Evolutionary conservation across 2,113 vertebrate species (phyloP).

Genomic region (Tor tambroides): DNA sequence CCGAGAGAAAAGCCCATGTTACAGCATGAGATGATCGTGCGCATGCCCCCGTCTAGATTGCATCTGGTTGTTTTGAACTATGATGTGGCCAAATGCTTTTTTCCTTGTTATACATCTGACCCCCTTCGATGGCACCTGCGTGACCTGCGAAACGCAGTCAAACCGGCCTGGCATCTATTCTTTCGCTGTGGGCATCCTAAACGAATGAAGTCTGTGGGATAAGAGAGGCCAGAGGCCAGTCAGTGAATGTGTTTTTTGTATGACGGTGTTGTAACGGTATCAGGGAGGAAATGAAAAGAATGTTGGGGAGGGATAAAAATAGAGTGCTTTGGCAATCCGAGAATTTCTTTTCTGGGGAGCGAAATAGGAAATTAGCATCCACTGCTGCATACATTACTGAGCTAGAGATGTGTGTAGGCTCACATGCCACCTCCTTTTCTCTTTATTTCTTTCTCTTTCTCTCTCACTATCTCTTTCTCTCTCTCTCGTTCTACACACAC

Average conservation of each 20-base stretch:
- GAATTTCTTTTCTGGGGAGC: conserved; percentile 72
- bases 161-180: not conserved
- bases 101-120: conserved; percentile 15
- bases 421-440: conserved; percentile 60
- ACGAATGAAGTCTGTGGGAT: conserved; percentile 28
- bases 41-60: not conserved
- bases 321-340: conserved; percentile 68
- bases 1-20: conserved; percentile 2
- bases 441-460: conserved; percentile 66
- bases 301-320: conserved; percentile 71
- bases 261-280: conserved; percentile 27
- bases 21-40: not conserved
- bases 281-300: conserved; percentile 67
- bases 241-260: conserved; percentile 20
- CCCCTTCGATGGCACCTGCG: not conserved
- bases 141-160: conserved; percentile 7
- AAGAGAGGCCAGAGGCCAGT: not conserved
- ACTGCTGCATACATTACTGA: conserved; percentile 72
- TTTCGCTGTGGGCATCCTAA: conserved; percentile 1
- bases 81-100: not conserved
- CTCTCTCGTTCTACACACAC: conserved; percentile 52
- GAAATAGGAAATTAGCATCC: conserved; percentile 73
- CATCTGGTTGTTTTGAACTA: conserved; percentile 28
- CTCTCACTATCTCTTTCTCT: conserved; percentile 66
- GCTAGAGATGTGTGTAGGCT: conserved; percentile 69